phyloP scores from a whole-genome alignment of 2,797 vertebrate genomes.

The Hemibagrus guttatus region DNA sequence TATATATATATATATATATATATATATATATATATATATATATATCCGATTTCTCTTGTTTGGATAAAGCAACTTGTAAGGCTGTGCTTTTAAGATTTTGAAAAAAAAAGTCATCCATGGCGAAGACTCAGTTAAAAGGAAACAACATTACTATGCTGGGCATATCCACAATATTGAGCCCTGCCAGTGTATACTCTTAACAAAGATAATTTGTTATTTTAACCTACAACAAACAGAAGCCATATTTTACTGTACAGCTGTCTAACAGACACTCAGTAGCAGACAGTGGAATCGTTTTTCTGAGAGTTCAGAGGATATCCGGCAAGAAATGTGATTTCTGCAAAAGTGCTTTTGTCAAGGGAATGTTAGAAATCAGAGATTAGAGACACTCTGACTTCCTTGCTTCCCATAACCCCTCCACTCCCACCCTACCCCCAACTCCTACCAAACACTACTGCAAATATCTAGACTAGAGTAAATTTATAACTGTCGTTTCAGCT shows the following conservation, averaged over 20 bases:
- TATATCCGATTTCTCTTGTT: conserved; percentile 52
- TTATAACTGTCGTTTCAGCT: conserved; percentile 81
- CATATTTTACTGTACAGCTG: conserved; percentile 57
- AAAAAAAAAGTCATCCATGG: conserved; percentile 66
- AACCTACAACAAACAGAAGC: conserved; percentile 62
- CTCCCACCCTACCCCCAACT: not conserved
- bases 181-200: conserved; percentile 65
- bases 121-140: conserved; percentile 36
- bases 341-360: conserved; percentile 71
- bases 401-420: conserved; percentile 26
- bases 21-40: not conserved
- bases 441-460: conserved; percentile 68
- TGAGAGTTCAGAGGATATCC: conserved; percentile 51
- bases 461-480: conserved; percentile 75
- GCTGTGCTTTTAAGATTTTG: conserved; percentile 75
- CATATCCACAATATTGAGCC: conserved; percentile 59
- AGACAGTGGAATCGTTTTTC: conserved; percentile 61
- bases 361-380: conserved; percentile 71
- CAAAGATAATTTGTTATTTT: conserved; percentile 71
- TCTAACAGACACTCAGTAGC: conserved; percentile 11
- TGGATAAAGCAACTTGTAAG: conserved; percentile 62
- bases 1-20: no score
- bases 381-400: conserved; percentile 57
- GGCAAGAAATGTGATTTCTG: conserved; percentile 55
- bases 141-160: conserved; percentile 55